A percentile compares a stretch with the other conserved stretches of the same genome.
These are phyloP conservation scores for Melangyna quadrimaculata DNA, from an alignment of 2,888 invertebrate genomes.

Conservation along the genomic window DNA sequence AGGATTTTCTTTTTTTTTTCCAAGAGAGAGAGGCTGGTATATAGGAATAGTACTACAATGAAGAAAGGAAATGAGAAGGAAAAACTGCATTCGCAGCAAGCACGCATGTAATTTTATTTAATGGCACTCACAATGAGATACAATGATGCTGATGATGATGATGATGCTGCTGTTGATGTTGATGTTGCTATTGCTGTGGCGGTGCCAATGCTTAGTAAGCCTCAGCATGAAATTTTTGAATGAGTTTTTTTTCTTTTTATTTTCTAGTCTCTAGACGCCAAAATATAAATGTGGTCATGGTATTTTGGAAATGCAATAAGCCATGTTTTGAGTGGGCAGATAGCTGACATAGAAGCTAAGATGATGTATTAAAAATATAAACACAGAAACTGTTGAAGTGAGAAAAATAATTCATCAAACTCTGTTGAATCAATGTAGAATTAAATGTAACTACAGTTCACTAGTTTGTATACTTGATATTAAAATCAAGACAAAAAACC, in stretches of 20 bases:
- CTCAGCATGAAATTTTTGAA: neutral
- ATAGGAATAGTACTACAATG: constrained; percentile 8
- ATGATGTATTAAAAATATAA: neutral
- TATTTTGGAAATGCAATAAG: neutral
- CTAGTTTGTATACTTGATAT: too few relatives aligned
- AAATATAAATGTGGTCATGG: neutral
- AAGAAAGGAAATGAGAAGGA: constrained; percentile 40
- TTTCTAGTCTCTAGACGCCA: neutral
- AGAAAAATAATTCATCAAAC: neutral
- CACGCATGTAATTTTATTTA: constrained; percentile 61
- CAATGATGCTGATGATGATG: constrained; percentile 41
- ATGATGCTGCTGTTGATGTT: neutral
- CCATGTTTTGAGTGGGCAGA: neutral
- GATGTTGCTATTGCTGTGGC: constrained; percentile 1
- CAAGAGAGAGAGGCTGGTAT: neutral
- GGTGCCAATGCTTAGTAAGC: neutral
- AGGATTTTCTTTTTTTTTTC: constrained; percentile 11
- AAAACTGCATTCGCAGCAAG: constrained; percentile 47
- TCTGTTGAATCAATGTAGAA: too few relatives aligned
- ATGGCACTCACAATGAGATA: constrained; percentile 37
- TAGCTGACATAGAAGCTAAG: neutral
- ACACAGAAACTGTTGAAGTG: neutral
- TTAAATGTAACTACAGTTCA: too few relatives aligned
- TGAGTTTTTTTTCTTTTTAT: constrained; percentile 4
- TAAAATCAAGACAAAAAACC: too few relatives aligned